Evolutionary conservation across 2,113 vertebrate species (phyloP).

Genomic region (Clarias macrocephalus): DNA sequence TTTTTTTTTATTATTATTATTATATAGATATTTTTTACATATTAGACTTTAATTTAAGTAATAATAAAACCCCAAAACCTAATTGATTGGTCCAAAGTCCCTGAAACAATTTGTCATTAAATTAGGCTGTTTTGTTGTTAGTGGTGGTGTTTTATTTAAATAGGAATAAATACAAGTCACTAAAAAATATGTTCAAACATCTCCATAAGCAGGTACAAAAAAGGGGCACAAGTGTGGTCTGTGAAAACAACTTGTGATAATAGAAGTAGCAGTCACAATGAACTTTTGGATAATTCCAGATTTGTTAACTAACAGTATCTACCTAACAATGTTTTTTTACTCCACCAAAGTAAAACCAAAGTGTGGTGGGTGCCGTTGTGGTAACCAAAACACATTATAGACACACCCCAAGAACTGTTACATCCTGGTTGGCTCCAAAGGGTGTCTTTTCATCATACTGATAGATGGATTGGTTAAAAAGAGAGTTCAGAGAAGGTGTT

Average conservation of each 20-base stretch:
- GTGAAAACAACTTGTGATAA: neutral
- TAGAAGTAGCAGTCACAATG: neutral
- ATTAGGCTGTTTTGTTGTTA: neutral
- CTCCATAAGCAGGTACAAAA: neutral
- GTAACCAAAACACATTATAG: neutral
- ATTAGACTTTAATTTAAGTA: neutral
- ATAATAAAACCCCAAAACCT: neutral
- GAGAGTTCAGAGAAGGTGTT: conserved; percentile 28
- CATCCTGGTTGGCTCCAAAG: conserved; percentile 17
- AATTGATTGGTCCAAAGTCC: neutral
- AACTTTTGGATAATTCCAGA: neutral
- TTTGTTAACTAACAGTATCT: neutral
- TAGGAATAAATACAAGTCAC: neutral
- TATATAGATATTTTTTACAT: too few relatives aligned
- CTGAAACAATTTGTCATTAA: neutral
- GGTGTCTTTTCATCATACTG: conserved; percentile 10
- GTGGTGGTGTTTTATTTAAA: neutral
- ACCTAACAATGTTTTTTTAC: neutral
- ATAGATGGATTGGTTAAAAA: conserved; percentile 35
- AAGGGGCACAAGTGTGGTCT: neutral
- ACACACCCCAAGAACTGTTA: neutral
- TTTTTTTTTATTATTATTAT: too few relatives aligned
- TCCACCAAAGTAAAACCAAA: too few relatives aligned
- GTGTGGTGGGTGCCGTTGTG: too few relatives aligned
- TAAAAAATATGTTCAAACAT: neutral